phyloP scores from a whole-genome alignment of 2,113 vertebrate species.

The Cebus imitator region DNA sequence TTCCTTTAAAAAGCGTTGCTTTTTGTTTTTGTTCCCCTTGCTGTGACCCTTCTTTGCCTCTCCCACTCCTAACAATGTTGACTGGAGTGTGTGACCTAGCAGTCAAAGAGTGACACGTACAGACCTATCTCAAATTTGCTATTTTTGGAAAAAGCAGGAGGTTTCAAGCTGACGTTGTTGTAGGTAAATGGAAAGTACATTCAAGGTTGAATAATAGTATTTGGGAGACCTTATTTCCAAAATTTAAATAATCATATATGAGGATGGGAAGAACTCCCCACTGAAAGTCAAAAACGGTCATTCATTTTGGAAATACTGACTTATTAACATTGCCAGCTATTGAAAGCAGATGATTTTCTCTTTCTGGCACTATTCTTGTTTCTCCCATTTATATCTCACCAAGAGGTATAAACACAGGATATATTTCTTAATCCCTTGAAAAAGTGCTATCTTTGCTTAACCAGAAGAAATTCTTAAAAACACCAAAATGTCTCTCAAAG shows the following conservation, averaged over 20 bases:
- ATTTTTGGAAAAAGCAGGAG: not conserved
- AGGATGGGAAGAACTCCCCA: not conserved
- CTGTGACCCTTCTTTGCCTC: too few relatives aligned
- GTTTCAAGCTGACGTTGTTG: not conserved
- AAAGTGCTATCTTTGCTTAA: not conserved
- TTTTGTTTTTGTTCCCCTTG: not conserved
- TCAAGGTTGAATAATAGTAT: not conserved
- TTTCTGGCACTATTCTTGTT: not conserved
- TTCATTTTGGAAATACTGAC: not conserved
- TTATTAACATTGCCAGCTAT: not conserved
- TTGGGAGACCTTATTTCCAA: conserved; percentile 4
- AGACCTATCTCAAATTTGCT: not conserved
- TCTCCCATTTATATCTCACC: not conserved
- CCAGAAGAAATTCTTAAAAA: not conserved
- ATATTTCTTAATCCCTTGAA: not conserved
- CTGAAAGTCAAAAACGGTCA: not conserved
- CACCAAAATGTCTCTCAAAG: not conserved
- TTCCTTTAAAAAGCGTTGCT: not conserved
- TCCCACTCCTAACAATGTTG: not conserved
- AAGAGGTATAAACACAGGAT: not conserved
- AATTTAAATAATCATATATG: not conserved
- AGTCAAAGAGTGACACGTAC: not conserved
- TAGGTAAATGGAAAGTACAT: not conserved
- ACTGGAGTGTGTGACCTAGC: not conserved
- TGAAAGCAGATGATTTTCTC: not conserved